These are phyloP conservation scores for Drosophila hydei DNA, from an alignment of 1,140 invertebrate species.

Conservation along the genomic window DNA sequence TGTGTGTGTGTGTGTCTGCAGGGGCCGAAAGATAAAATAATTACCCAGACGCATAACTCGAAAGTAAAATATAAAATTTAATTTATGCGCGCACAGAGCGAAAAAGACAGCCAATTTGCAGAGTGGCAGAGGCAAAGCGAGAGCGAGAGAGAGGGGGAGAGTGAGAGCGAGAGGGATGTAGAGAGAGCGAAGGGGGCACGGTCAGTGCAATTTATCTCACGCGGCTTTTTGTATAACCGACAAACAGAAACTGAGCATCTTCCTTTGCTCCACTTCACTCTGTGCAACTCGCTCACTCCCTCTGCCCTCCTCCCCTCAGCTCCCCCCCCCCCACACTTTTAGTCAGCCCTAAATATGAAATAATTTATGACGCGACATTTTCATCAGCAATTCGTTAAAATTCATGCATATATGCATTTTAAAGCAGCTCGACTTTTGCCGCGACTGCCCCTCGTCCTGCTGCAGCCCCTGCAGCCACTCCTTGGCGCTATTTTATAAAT, in stretches of 20 bases:
- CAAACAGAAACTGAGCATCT: conserved; percentile 41
- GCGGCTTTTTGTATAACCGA: conserved; percentile 40
- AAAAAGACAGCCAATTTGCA: conserved; percentile 13
- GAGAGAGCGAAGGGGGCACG: conserved; percentile 5
- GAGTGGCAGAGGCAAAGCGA: not conserved
- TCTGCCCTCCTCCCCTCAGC: conserved; percentile 9
- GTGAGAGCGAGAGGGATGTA: conserved; percentile 1
- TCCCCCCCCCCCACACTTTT: not conserved
- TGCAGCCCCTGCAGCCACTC: conserved; percentile 22
- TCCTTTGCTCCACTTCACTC: not conserved
- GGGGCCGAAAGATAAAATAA: conserved; percentile 72
- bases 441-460: conserved; percentile 10
- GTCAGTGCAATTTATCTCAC: conserved; percentile 75
- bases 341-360: conserved; percentile 73
- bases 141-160: not conserved
- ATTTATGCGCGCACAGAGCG: conserved; percentile 76
- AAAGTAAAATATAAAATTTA: conserved; percentile 78
- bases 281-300: not conserved
- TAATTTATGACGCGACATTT: conserved; percentile 83
- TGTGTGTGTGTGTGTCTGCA: conserved; percentile 19
- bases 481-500: conserved; percentile 71
- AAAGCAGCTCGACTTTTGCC: conserved; percentile 36
- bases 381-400: conserved; percentile 83
- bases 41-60: conserved; percentile 81
- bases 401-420: conserved; percentile 81